Evolutionary conservation across 1,140 invertebrate genomes (phyloP), one percentile per base, ranked within the genome.

Genomic region (Apis mellifera): DNA sequence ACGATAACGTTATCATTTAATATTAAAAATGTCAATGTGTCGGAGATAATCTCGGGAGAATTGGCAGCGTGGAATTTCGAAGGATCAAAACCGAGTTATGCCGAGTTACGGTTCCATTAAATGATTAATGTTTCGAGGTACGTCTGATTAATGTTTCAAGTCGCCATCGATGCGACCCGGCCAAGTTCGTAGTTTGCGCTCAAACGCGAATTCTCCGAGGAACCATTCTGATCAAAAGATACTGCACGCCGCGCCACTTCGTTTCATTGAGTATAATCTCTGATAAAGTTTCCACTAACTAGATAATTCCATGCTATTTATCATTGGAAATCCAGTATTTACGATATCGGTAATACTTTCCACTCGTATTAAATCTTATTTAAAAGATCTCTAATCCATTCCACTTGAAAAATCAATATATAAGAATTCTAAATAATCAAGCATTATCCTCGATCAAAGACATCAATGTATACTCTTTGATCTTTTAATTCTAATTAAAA

Each of bases 221-320:
- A 55, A 72, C 52, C 70, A 55, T 72, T 55, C 11, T 26, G 70
- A 72, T 72, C 70, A 52, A 55, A 72, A 72, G 70, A 72, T 72
- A 72, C 70, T 26, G 70, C 70, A 26, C 69, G 70, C 70, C 19
- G 19, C 17, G 70, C 19, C 32, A 72, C 26, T 72, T 72, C 52
- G 50, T 54, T 54, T 21, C 52, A 19, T 19, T 9, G 19, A 55
- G 23, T 19, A 72, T 54, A 72, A 72, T 54, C 70, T 55, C 23
- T 26, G 70, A 54, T 55, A 54, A 55, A 54, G 50, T 32, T 72
- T 55, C 70, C 19, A 55, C 19, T 54, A 72, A 72, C 19, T 57
- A 21, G 52, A 55, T 72, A 72, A 55, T 19, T 17, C 32, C 19
- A 42, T 7, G 52, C 19, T 72, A 21, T 72, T 55, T 72, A 72